Base-by-base conservation (phyloP, 2,113 vertebrate species). In the Dasyprocta punctata region DNA sequence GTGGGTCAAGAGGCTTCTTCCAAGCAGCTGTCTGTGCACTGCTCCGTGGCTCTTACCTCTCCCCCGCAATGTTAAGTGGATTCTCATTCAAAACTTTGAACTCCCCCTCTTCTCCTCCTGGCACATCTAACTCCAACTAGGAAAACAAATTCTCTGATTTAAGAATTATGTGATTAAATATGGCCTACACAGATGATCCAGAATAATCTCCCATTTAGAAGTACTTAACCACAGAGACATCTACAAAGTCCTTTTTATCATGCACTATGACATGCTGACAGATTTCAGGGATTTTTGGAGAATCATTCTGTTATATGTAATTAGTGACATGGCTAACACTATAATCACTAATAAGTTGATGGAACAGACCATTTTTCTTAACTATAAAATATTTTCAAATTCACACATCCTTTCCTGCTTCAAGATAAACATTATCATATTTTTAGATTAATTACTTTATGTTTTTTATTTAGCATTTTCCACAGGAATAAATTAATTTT, bases 121-220 rank as follows among this genome's bases (percentile, higher is more conserved):
- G 24, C 33, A 71, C 38, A 41, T 73, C 71, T 58, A 30, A 80
- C 19, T 90, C 38, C 4, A 52, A 4, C 11, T 93, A 78, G 12
- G 10, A 81, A 61, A 61, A 75, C 63, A 49, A 13, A 12, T 10
- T 8, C 16, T 52, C 26, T 78, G 17, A 7, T 93, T 63, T 77
- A 92, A 54, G 54, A 4, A 28, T 6, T 36, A 49, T 65, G 56
- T 56, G 17, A 84, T 87, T 92, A 90, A n/a, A 77, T 24, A 33
- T 65, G 19, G 7, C 30, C 41, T 8, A 30, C 7, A 9, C 36
- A 84, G 14, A 83, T 73, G 26, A 96, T 36, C 16, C 60, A 75
- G 19, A 14, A 81, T 90, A 67, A 87, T 33, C 54, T 94, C 24
- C n/a, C 88, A 28, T 87, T 92, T 87, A 54, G 54, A 80, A 92